Conservation (phyloP, 2,797 vertebrate species). For the Hipposideros larvatus region DNA sequence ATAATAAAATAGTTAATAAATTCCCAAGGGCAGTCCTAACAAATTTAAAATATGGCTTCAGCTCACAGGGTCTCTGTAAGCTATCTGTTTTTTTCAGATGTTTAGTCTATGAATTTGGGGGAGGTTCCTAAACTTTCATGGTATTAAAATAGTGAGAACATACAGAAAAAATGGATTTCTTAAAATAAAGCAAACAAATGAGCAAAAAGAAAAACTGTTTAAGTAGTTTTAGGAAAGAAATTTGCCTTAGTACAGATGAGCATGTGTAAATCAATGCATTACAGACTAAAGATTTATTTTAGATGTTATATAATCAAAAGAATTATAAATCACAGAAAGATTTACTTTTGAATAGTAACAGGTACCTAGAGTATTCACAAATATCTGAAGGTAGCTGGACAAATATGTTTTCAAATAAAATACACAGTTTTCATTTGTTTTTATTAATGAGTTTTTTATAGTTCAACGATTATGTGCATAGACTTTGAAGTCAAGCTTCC, state of each 20-base stretch:
- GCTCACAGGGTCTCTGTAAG: background rate
- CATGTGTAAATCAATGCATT: background rate
- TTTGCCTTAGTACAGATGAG: background rate
- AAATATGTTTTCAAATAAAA: background rate
- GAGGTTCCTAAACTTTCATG: background rate
- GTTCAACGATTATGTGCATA: background rate
- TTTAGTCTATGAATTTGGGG: background rate
- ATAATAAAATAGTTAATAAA: background rate
- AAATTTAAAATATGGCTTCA: background rate
- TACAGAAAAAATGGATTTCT: background rate
- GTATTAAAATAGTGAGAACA: background rate
- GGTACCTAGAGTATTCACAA: background rate
- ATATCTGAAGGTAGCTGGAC: background rate
- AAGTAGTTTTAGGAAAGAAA: background rate
- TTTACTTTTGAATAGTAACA: background rate
- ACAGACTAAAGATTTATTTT: background rate
- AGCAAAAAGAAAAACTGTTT: background rate
- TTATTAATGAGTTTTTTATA: background rate
- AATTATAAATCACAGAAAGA: background rate
- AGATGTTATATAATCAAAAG: background rate
- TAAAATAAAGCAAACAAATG: background rate
- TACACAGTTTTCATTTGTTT: background rate
- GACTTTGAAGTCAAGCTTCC: background rate
- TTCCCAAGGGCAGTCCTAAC: background rate
- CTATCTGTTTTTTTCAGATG: background rate